Percentiles rank a stretch among this genome's conserved stretches.
phyloP scores from a whole-genome alignment of 2,797 vertebrate species.

The Ctenochaetus hawaiiensis region DNA sequence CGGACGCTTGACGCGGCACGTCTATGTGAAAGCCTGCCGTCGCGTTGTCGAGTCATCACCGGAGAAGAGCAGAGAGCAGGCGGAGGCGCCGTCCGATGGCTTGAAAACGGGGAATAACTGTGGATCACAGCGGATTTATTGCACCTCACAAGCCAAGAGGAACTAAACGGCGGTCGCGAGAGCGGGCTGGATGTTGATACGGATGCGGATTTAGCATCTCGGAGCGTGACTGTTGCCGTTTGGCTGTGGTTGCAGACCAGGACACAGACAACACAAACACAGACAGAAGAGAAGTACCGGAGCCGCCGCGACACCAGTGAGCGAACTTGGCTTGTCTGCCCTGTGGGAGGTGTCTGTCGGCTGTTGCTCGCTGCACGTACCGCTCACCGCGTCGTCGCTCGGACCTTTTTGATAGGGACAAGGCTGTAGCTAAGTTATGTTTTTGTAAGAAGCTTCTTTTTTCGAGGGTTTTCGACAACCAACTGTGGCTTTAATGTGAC shows the following conservation, averaged over 20 bases:
- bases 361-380: conserved; percentile 27
- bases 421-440: conserved; percentile 8
- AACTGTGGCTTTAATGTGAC: conserved; percentile 83
- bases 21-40: conserved; percentile 49
- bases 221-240: conserved; percentile 28
- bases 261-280: conserved; percentile 48
- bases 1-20: conserved; percentile 11
- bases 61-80: conserved; percentile 59
- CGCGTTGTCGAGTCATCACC: conserved; percentile 79
- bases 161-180: conserved; percentile 14
- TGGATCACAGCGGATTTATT: conserved; percentile 47
- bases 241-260: conserved; percentile 37
- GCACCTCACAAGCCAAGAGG: conserved; percentile 9
- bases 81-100: conserved; percentile 52
- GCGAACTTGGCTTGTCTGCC: conserved; percentile 67
- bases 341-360: conserved; percentile 70
- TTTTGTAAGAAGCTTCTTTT: conserved; percentile 45
- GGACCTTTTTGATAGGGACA: neutral
- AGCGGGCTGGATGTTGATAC: conserved; percentile 20
- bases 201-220: conserved; percentile 39
- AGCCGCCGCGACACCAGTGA: conserved; percentile 59
- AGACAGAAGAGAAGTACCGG: conserved; percentile 54
- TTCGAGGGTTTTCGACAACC: conserved; percentile 44
- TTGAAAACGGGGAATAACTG: conserved; percentile 40
- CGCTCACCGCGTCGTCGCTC: conserved; percentile 18